A percentile compares a stretch with the other conserved stretches of the same genome.
Conservation (phyloP, 2,888 invertebrate genomes). For the Lacanobia oleracea region DNA sequence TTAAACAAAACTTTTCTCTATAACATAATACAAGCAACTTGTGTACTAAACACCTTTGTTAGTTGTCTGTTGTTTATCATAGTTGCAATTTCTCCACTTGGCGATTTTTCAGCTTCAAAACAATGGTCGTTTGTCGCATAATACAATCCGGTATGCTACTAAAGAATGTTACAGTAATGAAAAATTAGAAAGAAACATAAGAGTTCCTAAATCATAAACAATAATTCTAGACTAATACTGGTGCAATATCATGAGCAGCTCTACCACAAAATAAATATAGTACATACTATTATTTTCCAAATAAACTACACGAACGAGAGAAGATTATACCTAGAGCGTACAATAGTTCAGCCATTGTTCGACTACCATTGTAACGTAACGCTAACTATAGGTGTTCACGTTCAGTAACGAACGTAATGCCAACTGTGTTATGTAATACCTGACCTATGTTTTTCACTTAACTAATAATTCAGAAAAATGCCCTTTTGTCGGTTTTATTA, state of each 20-base stretch:
- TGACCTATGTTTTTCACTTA: conserved; percentile 5
- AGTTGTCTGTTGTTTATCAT: conserved; percentile 21
- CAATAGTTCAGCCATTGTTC: conserved; percentile 63
- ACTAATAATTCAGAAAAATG: conserved; percentile 2
- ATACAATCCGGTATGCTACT: neutral
- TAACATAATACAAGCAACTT: conserved; percentile 34
- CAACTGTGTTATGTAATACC: conserved; percentile 33
- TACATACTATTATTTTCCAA: neutral
- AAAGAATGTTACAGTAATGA: neutral
- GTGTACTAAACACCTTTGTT: conserved; percentile 39
- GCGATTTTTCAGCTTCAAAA: conserved; percentile 21
- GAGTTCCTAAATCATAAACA: neutral
- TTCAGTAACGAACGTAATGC: conserved; percentile 35
- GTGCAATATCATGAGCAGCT: conserved; percentile 23
- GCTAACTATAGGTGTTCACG: conserved; percentile 41
- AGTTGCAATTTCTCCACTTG: conserved; percentile 8
- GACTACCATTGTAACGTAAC: conserved; percentile 63
- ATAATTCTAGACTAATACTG: conserved; percentile 1
- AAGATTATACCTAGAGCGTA: conserved; percentile 49
- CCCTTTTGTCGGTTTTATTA: conserved; percentile 20
- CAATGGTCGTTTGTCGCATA: conserved; percentile 33
- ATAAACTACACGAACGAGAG: conserved; percentile 21
- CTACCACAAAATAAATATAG: neutral
- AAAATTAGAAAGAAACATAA: conserved; percentile 1
- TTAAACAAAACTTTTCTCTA: neutral